Base-by-base conservation (phyloP, 1,140 invertebrate species). In the Oedothorax gibbosus region DNA sequence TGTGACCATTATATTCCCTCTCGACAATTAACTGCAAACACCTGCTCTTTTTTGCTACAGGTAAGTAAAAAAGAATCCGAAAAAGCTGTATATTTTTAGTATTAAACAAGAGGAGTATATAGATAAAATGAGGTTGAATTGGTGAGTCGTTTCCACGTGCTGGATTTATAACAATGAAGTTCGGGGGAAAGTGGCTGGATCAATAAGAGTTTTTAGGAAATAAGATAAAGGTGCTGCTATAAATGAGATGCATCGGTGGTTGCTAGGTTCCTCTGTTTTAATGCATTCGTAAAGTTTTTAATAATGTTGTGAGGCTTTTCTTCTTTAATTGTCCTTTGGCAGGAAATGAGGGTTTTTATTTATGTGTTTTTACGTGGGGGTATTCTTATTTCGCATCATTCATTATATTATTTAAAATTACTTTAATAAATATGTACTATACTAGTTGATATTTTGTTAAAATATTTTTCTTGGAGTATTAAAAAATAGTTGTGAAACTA, bases 281-380 rank as follows among this genome's bases (percentile, higher is more conserved):
- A 81, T 81, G 78, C 54, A 81, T 71, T 81, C 65, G 56, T 21
- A 81, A 71, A 81, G 78, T 71, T 81, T 81, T 81, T 81, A 81
- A 57, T 81, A 81, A 81, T 81, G 78, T n/a, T 62, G 51, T 15
- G 54, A 57, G 14, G 18, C 49, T 54, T 54, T 66, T 79, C 71
- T 49, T 71, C 12, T 49, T 14, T 57, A 10, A 12, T 75, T 3
- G 15, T 15, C 51, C 51, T 57, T 35, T 57, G 2, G 8, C 35
- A 57, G 14, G 49, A 11, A 60, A 51, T 35, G 20, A 57, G 54
- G 53, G 64, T 20, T 66, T 12, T 11, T 66, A 3, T 66, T 66
- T 18, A 51, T 7, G 35, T 35, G 35, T 35, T 35, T 35, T 35
- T 35, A 35, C 35, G 35, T 35, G 35, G 1, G 1, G 1, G 1